A percentile compares a stretch with the other conserved stretches of the same genome.
Conservation (phyloP, 2,888 invertebrate genomes). For the Hirtodrosophila trivittata region DNA sequence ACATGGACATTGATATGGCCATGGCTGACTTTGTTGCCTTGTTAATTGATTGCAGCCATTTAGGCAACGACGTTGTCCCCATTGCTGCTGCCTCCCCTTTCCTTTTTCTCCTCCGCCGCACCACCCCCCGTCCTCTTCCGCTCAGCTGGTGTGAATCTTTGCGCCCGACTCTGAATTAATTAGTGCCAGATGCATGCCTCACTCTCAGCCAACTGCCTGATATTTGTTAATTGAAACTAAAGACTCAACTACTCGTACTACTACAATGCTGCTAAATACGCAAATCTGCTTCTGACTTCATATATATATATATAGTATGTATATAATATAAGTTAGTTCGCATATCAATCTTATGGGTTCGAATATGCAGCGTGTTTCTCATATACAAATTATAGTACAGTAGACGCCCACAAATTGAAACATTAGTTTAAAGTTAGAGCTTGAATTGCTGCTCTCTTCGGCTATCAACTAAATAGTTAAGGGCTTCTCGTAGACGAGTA, state of each 20-base stretch:
- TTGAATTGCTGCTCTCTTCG: no score
- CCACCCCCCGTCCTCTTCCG: not conserved
- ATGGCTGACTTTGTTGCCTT: slow-evolving; percentile 62
- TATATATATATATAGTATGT: no score
- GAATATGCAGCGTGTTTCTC: no score
- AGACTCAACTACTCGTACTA: slow-evolving; percentile 14
- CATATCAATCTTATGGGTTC: no score
- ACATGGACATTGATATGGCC: slow-evolving; percentile 63
- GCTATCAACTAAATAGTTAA: no score
- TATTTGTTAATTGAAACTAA: slow-evolving; percentile 53
- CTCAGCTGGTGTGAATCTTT: slow-evolving; percentile 68
- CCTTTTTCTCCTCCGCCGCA: not conserved
- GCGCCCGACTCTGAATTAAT: slow-evolving; percentile 66
- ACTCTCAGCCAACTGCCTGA: slow-evolving; percentile 12
- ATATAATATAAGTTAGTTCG: no score
- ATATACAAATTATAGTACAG: no score
- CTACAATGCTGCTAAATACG: not conserved
- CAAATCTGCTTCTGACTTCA: slow-evolving; percentile 7
- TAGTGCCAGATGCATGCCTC: slow-evolving; percentile 28
- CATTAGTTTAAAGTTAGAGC: no score
- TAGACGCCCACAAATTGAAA: no score
- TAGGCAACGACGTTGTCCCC: slow-evolving; percentile 42
- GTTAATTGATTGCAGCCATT: slow-evolving; percentile 78
- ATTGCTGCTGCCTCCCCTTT: not conserved
- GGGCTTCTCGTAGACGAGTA: no score